Base-by-base conservation (phyloP, 2,797 vertebrate genomes). In the Masticophis lateralis region DNA sequence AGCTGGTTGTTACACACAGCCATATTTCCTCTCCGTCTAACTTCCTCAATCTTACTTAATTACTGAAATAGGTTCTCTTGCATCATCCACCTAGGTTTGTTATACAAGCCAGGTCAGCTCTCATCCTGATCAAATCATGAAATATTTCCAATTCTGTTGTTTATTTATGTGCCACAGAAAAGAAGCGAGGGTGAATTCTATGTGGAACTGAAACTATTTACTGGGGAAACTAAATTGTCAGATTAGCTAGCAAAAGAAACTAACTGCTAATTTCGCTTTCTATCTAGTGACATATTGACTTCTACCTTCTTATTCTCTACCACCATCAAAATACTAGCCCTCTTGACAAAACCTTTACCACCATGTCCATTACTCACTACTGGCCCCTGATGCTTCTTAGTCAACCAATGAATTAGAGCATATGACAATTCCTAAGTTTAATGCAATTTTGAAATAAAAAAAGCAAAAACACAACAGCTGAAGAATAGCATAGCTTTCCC, bases 391-490 rank as follows among this genome's bases (percentile, higher is more conserved):
- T 43, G 37, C 74, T 47, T 83, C 37, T 83, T 83, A 47, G 22
- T 43, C 43, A 47, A 83, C 4, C 22, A 25, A 47, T 25, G 12
- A 47, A 83, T 25, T 83, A 11, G 5, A 47, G 89, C 94, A 93
- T 89, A 88, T 20, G 60, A 88, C 92, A 95, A 91, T 96, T 18
- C 88, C 59, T 61, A 74, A 63, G 66, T 61, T 69, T 27, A 43
- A 69, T 43, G 60, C 66, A 47, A 88, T 63, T 43, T 88, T 32
- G 86, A 92, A 61, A 60, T 60, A 2, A 4, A 88, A 74, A 89
- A 86, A 56, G 37, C 22, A 79, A 53, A 88, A 28, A 61, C 43
- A 89, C 14, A 43, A 32, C 25, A 87, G 51, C 12, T 55, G 28
- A 92, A 92, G 59, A 22, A 18, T 91, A 79, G 32, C 13, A 63